Evolutionary conservation across 2,113 vertebrate genomes (phyloP), one percentile per base, ranked within the genome.

Genomic region (Scartelaos histophorus): DNA sequence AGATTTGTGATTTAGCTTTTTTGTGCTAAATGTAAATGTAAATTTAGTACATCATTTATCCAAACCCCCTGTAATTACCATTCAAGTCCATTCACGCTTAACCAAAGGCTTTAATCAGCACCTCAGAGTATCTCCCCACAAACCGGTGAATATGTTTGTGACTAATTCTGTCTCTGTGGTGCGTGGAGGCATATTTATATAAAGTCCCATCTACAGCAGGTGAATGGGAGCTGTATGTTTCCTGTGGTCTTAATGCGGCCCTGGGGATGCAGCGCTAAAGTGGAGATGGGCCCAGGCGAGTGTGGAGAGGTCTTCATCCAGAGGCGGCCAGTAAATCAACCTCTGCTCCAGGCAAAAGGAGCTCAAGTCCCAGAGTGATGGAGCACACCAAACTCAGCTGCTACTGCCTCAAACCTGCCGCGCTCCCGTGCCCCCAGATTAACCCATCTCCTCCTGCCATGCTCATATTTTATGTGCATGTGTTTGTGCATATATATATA

Each of bases 241-340:
- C 62, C 54, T 70, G 72, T 60, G 81, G 83, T 83, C 58, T 79
- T 78, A 82, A 87, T 82, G 71, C 84, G 49, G 13, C 73, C 80
- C 75, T 57, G 43, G 79, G 71, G 75, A 82, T 22, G 29, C 35
- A 53, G 67, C 70, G 61, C 69, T 81, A 86, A 85, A 83, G 76
- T 49, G 75, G 69, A 85, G 75, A 71, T 1, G n/a, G 77, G 74
- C 70, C 79, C 65, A 67, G 25, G 58, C 6, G 62, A 67, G 66
- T 45, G 11, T 65, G 76, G 79, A 83, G 77, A 70, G 80, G 54
- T 78, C 85, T 80, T 85, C 73, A 85, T 79, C 68, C n/a, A 7
- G 75, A 53, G 34, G 49, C 54, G 67, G 53, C 71, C 70, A 70
- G 69, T 89, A 87, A 84, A 89, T 88, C 84, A 88, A 21, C 72